Percentiles rank a stretch among this genome's conserved stretches.
These are phyloP conservation scores for Lepus europaeus DNA, from an alignment of 2,113 vertebrate genomes.

Conservation along the genomic window DNA sequence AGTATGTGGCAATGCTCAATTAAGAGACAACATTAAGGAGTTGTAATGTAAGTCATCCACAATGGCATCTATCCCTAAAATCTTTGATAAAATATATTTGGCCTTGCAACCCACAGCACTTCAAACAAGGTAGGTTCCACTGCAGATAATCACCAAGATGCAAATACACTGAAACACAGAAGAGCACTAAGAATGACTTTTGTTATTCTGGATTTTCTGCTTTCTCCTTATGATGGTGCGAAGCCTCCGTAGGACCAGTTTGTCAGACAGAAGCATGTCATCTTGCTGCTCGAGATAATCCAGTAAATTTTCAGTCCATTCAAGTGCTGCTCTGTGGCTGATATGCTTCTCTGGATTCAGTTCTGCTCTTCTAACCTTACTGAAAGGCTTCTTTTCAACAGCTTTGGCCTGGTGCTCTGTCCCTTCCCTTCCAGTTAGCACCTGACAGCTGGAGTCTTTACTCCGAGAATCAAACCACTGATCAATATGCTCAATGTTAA, in stretches of 20 bases:
- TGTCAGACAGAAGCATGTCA: slow-evolving; percentile 84
- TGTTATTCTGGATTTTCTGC: slow-evolving; percentile 78
- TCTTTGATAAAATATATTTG: slow-evolving; percentile 75
- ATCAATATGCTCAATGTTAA: slow-evolving; percentile 76
- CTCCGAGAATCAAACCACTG: slow-evolving; percentile 77
- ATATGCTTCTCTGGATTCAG: slow-evolving; percentile 76
- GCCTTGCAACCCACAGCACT: slow-evolving; percentile 70
- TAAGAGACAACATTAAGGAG: slow-evolving; percentile 46
- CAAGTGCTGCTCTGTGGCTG: slow-evolving; percentile 82
- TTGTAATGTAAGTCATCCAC: slow-evolving; percentile 50
- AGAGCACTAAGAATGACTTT: slow-evolving; percentile 65
- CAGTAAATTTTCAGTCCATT: slow-evolving; percentile 83
- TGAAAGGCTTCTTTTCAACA: slow-evolving; percentile 48
- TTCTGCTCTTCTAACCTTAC: slow-evolving; percentile 71
- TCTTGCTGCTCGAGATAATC: slow-evolving; percentile 83
- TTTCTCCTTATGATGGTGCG: slow-evolving; percentile 83
- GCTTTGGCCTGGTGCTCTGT: slow-evolving; percentile 42
- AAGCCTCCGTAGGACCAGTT: slow-evolving; percentile 82
- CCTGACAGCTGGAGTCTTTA: slow-evolving; percentile 71
- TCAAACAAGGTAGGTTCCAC: slow-evolving; percentile 48
- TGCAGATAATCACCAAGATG: slow-evolving; percentile 52
- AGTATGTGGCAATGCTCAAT: slow-evolving; percentile 44
- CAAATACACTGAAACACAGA: slow-evolving; percentile 12
- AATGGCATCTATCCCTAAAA: slow-evolving; percentile 61
- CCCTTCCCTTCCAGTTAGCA: slow-evolving; percentile 63